Conservation (phyloP, 2,113 vertebrate genomes). For the Vidua chalybeata region DNA sequence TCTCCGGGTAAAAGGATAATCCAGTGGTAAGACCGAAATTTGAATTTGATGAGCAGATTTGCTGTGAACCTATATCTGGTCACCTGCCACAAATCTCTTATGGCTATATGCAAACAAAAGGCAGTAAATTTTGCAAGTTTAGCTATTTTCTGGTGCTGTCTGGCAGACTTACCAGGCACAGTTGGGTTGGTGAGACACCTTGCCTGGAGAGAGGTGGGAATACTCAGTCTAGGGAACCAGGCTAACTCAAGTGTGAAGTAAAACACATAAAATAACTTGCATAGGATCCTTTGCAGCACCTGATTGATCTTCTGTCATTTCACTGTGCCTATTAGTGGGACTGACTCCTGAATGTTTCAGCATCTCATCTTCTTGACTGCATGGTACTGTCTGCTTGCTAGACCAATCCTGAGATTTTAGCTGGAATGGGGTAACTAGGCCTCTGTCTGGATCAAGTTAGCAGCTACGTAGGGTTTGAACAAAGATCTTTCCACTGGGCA, state of each 20-base stretch:
- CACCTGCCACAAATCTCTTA: not conserved
- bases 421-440: not conserved
- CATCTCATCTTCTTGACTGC: not conserved
- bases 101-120: not conserved
- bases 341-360: not conserved
- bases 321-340: not conserved
- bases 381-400: rapidly evolving
- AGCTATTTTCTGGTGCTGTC: not conserved
- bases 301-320: not conserved
- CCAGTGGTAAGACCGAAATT: not conserved
- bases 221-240: not conserved
- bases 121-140: not conserved
- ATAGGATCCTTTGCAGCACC: not conserved
- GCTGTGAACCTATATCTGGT: not conserved
- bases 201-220: not conserved
- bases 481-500: not conserved
- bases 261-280: not conserved
- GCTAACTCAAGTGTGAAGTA: not conserved
- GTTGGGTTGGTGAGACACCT: not conserved
- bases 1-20: not conserved
- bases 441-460: not conserved
- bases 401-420: not conserved
- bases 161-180: not conserved
- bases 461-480: not conserved
- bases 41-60: not conserved